Evolutionary conservation across 2,113 vertebrate species (phyloP).

Genomic region (Hyperopisus bebe): DNA sequence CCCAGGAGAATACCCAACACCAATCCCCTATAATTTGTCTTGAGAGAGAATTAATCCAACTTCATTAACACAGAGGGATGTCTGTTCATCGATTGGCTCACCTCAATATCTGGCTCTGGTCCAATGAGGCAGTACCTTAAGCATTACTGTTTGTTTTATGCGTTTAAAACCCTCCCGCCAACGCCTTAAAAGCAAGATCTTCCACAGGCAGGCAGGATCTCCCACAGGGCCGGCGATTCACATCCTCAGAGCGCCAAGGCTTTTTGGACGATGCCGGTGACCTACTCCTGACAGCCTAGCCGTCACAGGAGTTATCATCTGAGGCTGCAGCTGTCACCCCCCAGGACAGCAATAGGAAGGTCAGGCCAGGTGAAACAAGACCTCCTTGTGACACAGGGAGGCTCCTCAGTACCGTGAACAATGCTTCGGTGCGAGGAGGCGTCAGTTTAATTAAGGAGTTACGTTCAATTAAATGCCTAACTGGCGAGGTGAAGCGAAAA

Average conservation of each 20-base stretch:
- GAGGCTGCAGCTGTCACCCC: neutral
- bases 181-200: neutral
- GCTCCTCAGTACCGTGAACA: neutral
- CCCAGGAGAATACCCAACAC: neutral
- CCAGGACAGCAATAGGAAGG: neutral
- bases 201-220: neutral
- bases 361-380: neutral
- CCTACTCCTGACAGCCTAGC: neutral
- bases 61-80: constrained; percentile 8
- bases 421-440: neutral
- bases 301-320: neutral
- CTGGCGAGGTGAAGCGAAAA: neutral
- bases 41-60: constrained; percentile 6
- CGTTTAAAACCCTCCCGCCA: neutral
- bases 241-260: neutral
- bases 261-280: neutral
- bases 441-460: neutral
- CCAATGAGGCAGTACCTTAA: neutral
- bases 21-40: neutral
- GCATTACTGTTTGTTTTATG: neutral
- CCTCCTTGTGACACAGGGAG: neutral
- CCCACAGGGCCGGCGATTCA: neutral
- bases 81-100: neutral
- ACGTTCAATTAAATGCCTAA: neutral
- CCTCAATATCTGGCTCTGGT: neutral